Conservation (phyloP, 2,797 vertebrate species). For the Eptatretus atami region DNA sequence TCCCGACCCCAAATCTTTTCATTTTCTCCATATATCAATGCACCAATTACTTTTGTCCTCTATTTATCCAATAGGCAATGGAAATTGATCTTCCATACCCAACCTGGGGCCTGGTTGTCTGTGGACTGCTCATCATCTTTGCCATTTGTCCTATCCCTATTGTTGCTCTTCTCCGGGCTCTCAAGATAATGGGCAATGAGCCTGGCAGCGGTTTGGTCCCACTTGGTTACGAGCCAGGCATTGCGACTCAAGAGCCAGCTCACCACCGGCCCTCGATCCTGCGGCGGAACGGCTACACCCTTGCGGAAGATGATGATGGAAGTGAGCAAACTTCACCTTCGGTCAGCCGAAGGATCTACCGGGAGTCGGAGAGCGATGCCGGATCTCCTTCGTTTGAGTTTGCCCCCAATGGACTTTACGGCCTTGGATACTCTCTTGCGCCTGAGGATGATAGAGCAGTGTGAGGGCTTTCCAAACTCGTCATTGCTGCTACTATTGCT, state of each 20-base stretch:
- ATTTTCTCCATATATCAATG: background rate
- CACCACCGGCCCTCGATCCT: constrained; percentile 12
- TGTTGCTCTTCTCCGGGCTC: constrained; percentile 36
- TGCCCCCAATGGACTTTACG: constrained; percentile 53
- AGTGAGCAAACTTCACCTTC: constrained; percentile 48
- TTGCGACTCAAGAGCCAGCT: constrained; percentile 42
- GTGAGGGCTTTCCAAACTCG: too few relatives aligned
- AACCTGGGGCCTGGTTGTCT: constrained; percentile 38
- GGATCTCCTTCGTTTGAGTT: constrained; percentile 21
- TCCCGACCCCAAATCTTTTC: too few relatives aligned
- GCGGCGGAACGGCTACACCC: constrained; percentile 42
- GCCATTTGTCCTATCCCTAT: constrained; percentile 56
- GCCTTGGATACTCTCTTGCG: constrained; percentile 30
- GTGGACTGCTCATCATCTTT: constrained; percentile 35
- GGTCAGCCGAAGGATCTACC: constrained; percentile 47
- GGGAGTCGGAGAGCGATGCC: constrained; percentile 32
- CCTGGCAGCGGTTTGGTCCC: constrained; percentile 22
- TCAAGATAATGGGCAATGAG: constrained; percentile 34
- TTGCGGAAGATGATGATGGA: constrained; percentile 45
- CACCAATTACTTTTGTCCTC: constrained; percentile 7
- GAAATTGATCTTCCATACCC: constrained; percentile 39
- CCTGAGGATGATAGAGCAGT: too few relatives aligned
- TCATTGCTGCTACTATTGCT: too few relatives aligned
- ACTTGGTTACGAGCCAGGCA: constrained; percentile 63
- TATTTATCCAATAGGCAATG: constrained; percentile 18